Evolutionary conservation across 30 jellyfish, hydroid and myxozoan genomes (phyloP).

Genomic region (Nemopilema nomurai): DNA sequence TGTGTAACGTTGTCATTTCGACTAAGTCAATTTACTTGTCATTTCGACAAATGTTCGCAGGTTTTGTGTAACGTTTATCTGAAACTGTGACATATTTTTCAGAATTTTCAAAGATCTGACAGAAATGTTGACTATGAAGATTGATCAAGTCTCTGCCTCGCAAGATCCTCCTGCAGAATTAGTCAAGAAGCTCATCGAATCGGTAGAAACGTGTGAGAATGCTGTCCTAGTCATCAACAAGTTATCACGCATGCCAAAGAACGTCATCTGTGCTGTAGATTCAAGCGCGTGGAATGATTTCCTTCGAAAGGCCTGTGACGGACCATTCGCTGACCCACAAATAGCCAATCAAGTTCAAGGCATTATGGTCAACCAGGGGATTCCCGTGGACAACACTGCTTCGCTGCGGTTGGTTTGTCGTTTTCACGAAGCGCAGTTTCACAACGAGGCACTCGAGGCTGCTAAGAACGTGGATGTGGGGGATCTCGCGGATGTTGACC

Average conservation of each 20-base stretch:
- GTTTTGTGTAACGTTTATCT: too few relatives aligned
- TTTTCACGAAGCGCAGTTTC: background rate
- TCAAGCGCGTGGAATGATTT: slow-evolving; percentile 38
- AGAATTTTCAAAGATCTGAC: background rate
- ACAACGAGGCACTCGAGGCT: slow-evolving; percentile 28
- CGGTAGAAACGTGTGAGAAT: slow-evolving; percentile 10
- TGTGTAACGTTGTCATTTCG: too few relatives aligned
- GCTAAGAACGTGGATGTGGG: slow-evolving; percentile 2
- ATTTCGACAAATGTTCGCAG: background rate
- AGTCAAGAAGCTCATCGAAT: slow-evolving; percentile 7
- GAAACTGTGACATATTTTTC: background rate
- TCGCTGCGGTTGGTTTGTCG: slow-evolving; percentile 15
- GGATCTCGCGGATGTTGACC: slow-evolving; percentile 23
- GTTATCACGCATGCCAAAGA: slow-evolving; percentile 13
- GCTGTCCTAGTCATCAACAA: slow-evolving; percentile 15
- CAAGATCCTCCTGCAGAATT: slow-evolving; percentile 30
- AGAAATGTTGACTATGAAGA: background rate
- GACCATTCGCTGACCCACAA: slow-evolving; percentile 49
- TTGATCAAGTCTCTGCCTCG: slow-evolving; percentile 6
- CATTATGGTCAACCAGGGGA: slow-evolving; percentile 12
- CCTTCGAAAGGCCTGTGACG: slow-evolving; percentile 18
- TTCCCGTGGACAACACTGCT: slow-evolving; percentile 2
- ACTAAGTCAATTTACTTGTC: too few relatives aligned
- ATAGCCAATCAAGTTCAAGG: slow-evolving; percentile 53
- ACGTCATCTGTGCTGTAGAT: slow-evolving; percentile 9